Conservation (phyloP, 2,113 vertebrate genomes). For the Abramis brama region DNA sequence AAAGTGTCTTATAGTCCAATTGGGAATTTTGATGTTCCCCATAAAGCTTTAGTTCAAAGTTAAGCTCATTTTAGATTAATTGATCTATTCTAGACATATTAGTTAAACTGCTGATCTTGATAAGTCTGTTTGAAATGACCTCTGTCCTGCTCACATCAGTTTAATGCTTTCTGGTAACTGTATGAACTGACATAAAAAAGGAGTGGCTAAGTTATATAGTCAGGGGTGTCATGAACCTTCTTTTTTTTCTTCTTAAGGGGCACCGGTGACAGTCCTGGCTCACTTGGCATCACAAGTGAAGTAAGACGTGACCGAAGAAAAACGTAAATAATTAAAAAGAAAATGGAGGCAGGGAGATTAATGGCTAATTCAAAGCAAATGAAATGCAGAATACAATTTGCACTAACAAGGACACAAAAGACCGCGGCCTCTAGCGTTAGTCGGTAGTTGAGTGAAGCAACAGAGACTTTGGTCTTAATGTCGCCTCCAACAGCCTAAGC, state of each 20-base stretch:
- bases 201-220: conserved; percentile 10
- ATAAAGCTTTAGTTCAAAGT: conserved; percentile 45
- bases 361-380: background rate
- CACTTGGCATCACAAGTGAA: background rate
- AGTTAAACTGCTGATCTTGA: conserved; percentile 46
- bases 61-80: conserved; percentile 46
- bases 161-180: conserved; percentile 26
- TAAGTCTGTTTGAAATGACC: conserved; percentile 47
- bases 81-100: conserved; percentile 47
- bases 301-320: background rate
- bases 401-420: too few species aligned
- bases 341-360: background rate
- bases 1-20: conserved; percentile 47
- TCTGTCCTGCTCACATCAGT: conserved; percentile 28
- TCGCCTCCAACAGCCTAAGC: too few species aligned
- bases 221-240: background rate
- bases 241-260: background rate
- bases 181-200: conserved; percentile 30
- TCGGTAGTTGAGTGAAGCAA: background rate
- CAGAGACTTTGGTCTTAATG: background rate
- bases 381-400: too few species aligned
- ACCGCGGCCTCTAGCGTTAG: too few species aligned
- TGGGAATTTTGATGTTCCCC: conserved; percentile 45
- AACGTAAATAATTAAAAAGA: background rate
- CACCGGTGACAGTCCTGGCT: background rate